These are phyloP conservation scores for Drosophila prosaltans DNA, from an alignment of 1,140 invertebrate genomes.

Conservation along the genomic window DNA sequence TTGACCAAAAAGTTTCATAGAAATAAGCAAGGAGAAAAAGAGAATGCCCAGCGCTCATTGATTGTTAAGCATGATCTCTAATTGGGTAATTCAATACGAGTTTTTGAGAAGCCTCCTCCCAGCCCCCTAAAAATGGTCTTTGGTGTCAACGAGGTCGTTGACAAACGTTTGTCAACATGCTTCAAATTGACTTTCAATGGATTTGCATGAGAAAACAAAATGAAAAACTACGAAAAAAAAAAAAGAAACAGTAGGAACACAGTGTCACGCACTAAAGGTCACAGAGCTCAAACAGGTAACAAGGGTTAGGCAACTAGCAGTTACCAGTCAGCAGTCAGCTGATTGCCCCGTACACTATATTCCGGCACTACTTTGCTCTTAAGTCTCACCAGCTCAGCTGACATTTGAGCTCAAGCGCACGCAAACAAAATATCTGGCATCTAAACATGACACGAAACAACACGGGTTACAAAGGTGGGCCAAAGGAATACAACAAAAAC, in stretches of 20 bases:
- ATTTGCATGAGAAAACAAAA: conserved; percentile 46
- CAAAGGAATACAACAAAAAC: background rate
- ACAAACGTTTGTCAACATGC: conserved; percentile 65
- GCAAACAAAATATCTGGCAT: conserved; percentile 7
- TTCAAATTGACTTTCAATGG: conserved; percentile 66
- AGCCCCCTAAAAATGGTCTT: no score
- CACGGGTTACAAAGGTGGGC: no score
- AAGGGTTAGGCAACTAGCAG: conserved; percentile 54
- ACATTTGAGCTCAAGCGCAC: conserved; percentile 48
- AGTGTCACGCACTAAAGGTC: conserved; percentile 47
- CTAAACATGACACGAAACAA: no score
- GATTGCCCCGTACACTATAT: no score
- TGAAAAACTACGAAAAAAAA: no score
- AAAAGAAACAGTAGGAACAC: conserved; percentile 34
- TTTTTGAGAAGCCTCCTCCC: background rate
- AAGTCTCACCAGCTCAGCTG: conserved; percentile 18
- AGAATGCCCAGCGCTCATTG: conserved; percentile 7
- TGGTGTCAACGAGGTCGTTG: conserved; percentile 11
- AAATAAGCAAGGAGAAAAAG: no score
- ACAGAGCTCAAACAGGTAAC: conserved; percentile 37
- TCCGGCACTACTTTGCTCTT: background rate
- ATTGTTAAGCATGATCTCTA: conserved; percentile 25
- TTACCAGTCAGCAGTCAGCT: background rate
- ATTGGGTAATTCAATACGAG: conserved; percentile 43
- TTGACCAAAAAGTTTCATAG: background rate